Evolutionary conservation across 2,888 invertebrate genomes (phyloP).

Genomic region (Taphrorychus bicolor): DNA sequence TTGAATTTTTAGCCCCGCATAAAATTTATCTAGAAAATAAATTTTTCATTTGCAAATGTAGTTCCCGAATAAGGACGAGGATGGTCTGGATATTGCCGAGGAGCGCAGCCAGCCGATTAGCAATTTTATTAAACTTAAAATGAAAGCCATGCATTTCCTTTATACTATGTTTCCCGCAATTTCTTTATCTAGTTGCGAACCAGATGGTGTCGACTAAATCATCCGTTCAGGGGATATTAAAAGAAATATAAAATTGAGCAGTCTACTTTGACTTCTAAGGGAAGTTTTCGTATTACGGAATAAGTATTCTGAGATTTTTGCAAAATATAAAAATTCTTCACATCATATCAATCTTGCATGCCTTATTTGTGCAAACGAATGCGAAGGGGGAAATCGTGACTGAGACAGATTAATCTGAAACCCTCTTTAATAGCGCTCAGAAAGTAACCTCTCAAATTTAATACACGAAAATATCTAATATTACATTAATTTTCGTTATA

Average conservation of each 20-base stretch:
- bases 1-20: not conserved
- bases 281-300: too few species aligned
- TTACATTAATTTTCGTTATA: conserved; percentile 6
- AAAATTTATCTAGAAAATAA: conserved; percentile 1
- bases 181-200: conserved; percentile 52
- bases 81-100: conserved; percentile 29
- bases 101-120: conserved; percentile 36
- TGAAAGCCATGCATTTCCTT: conserved; percentile 54
- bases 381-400: too few species aligned
- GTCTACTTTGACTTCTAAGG: conserved; percentile 40
- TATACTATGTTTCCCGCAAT: conserved; percentile 52
- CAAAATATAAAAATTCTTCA: too few species aligned
- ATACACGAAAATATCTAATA: not conserved
- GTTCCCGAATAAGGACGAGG: not conserved
- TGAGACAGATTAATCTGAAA: too few species aligned
- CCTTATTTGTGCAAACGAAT: too few species aligned
- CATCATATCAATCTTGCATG: too few species aligned
- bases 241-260: conserved; percentile 53
- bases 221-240: conserved; percentile 53
- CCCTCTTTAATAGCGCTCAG: not conserved
- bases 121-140: conserved; percentile 54
- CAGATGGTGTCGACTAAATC: conserved; percentile 55
- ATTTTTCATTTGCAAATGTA: conserved; percentile 8
- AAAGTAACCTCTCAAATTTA: not conserved
- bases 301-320: too few species aligned